phyloP scores from a whole-genome alignment of 1,140 invertebrate genomes.

The Neodiprion pinetum region DNA sequence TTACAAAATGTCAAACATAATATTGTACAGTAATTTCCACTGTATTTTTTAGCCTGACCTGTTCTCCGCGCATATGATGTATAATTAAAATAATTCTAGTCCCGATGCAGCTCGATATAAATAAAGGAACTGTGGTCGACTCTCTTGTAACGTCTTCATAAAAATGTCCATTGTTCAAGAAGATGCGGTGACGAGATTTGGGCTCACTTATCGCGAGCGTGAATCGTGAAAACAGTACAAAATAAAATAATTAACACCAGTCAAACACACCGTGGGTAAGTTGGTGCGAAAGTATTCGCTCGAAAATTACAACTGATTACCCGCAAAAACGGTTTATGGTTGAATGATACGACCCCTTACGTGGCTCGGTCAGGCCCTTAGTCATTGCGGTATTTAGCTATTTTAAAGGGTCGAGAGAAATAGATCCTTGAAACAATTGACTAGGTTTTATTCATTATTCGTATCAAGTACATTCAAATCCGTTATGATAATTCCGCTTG shows the following conservation, averaged over 20 bases:
- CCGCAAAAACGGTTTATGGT: neutral
- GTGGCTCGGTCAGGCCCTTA: neutral
- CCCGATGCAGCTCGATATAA: too few species aligned
- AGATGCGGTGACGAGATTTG: neutral
- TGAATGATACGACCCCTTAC: neutral
- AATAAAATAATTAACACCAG: neutral
- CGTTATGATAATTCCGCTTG: constrained; percentile 5
- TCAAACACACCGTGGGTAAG: constrained; percentile 1
- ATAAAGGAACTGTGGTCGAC: too few species aligned
- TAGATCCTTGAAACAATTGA: neutral
- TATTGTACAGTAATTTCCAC: too few species aligned
- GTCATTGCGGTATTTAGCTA: neutral
- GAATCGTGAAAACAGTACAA: neutral
- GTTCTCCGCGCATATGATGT: too few species aligned
- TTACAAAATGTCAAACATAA: too few species aligned
- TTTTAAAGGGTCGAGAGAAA: neutral
- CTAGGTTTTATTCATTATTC: neutral
- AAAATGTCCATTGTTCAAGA: neutral
- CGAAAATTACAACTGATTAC: neutral
- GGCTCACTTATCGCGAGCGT: neutral
- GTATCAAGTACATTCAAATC: neutral
- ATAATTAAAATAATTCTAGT: neutral
- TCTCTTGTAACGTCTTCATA: neutral
- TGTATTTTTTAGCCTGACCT: too few species aligned
- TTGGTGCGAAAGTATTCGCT: neutral